Base-by-base conservation (phyloP, 2,113 vertebrate genomes). In the Sturnus vulgaris region DNA sequence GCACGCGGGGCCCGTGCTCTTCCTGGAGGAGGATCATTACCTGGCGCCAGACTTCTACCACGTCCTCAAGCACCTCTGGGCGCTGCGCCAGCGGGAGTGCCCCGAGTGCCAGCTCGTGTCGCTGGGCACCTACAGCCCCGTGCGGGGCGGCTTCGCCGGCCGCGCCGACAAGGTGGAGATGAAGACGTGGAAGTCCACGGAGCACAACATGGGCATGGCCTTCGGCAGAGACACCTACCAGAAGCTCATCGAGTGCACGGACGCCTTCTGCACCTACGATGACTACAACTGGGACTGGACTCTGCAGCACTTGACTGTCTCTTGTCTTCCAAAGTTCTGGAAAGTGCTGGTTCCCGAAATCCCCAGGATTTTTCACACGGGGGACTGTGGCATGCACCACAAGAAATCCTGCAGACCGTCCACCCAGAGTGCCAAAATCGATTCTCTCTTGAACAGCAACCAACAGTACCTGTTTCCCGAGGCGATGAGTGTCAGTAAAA, bases 211-310 rank as follows among this genome's bases (percentile, higher is more conserved):
- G 99, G 99, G 99, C 59, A 99, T 99, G 98, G 99, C 98, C 84
- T 97, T 99, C 85, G 97, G 96, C 56, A 97, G 99, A 55, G 98
- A 99, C 66, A 98, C 98, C 1, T 99, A 99, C 96, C 98, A 98
- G 96, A 98, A 98, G 84, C 98, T 99, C 75, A 97, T 99, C 28
- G 91, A 98, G 76, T 99, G 99, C 98, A 99, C 99, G 18, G 98
- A 99, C n/a, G 97, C 98, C 71, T 99, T 99, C 98, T 99, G 99
- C 98, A 98, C 99, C 78, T 99, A 99, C 0, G 99, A 99, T 46
- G 99, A 99, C 92, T 99, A 99, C 97, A 99, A 99, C 98, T 99
- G 99, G 99, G 99, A 99, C 97, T 99, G 99, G 99, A 99, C 99
- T 53, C 97, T 99, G 95, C 99, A 99, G 56, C 98, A 99, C 93